phyloP scores from a whole-genome alignment of 37 sponge, comb jelly and placozoan species.

The Crambe crambe region DNA sequence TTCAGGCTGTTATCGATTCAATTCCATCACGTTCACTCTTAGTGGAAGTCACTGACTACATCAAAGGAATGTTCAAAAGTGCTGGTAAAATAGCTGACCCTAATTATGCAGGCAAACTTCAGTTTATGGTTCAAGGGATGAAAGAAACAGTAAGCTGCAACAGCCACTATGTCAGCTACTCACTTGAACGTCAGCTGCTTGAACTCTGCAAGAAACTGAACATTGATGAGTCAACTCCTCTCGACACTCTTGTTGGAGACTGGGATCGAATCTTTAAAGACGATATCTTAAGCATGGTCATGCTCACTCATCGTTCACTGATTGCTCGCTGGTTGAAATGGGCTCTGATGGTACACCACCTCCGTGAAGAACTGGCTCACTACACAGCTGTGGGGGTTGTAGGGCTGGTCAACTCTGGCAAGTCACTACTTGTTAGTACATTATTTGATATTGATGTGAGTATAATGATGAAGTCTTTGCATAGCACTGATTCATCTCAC shows the following conservation, averaged over 20 bases:
- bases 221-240: conserved; percentile 6
- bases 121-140: conserved; percentile 57
- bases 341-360: conserved; percentile 51
- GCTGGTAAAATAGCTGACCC: not conserved
- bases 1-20: conserved; percentile 18
- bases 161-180: conserved; percentile 64
- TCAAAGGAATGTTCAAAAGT: conserved; percentile 26
- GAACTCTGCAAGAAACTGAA: conserved; percentile 44
- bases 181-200: conserved; percentile 62
- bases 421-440: conserved; percentile 46
- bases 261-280: conserved; percentile 60
- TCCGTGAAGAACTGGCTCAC: conserved; percentile 57
- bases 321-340: conserved; percentile 74
- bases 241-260: conserved; percentile 1
- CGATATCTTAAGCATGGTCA: conserved; percentile 35
- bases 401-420: conserved; percentile 64
- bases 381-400: conserved; percentile 64
- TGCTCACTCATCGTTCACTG: conserved; percentile 20
- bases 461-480: no score
- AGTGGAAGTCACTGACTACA: conserved; percentile 42
- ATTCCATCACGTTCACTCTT: conserved; percentile 12
- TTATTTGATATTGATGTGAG: conserved; percentile 52
- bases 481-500: no score
- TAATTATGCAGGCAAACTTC: conserved; percentile 51
- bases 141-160: conserved; percentile 51